Base-by-base conservation (phyloP, 2,888 invertebrate species). In the Limulus polyphemus region DNA sequence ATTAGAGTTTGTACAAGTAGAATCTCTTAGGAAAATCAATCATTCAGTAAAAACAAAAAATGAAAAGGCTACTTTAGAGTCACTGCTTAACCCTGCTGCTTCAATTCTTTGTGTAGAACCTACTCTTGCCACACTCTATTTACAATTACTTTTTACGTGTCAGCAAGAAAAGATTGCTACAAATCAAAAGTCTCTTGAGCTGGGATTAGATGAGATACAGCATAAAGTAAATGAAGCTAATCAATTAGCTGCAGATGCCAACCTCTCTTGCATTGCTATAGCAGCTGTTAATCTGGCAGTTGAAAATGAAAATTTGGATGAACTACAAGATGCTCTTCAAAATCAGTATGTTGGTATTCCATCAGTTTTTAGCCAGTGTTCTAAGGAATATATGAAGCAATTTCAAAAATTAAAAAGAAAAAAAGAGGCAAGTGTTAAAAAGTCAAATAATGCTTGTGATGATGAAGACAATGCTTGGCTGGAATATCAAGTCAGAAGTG, bases 1-100 rank as follows among this genome's bases (percentile, higher is more conserved):
- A 67, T 81, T 83, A 72, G 83, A 83, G 70, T 63, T 79, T 79
- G 47, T 74, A 81, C 83, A 81, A 75, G 81, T 84, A 51, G 72
- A 75, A 61, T 79, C 83, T 12, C 77, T 86, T 64, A 78, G 80
- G 62, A 74, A 75, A 61, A 80, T 86, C 58, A 85, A 85, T 72
- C 77, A 78, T 11, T 16, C 54, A 11, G 7, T 54, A 11, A 9
- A n/a, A 2, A 17, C 54, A n/a, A 14, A 14, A 7, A 79, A 83
- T 72, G 75, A 78, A 11, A 74, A 75, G 10, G 74, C 74, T 12
- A 76, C 84, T 58, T 77, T 82, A 74, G 67, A 69, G 47, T 74
- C 80, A 17, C 74, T 84, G 55, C 79, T 79, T 68, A 79, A 77
- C 69, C 55, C n/a, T 46, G 55, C 52, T 49, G 32, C 56, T 59